These are phyloP conservation scores for Mus spicilegus DNA, from an alignment of 2,113 vertebrate species.

Conservation along the genomic window DNA sequence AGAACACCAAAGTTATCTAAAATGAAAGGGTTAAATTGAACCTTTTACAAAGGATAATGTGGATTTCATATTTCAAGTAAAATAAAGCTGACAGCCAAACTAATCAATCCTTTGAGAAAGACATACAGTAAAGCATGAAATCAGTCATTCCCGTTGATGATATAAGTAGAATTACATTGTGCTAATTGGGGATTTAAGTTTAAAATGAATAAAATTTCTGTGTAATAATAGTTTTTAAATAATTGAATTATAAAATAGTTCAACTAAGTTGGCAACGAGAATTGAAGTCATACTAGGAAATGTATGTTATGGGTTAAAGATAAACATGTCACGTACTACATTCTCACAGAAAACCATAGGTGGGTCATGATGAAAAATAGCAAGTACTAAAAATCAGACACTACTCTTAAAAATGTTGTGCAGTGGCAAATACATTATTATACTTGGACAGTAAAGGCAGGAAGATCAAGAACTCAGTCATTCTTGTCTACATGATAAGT, in stretches of 20 bases:
- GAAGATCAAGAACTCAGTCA: neutral
- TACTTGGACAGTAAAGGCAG: neutral
- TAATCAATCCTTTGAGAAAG: neutral
- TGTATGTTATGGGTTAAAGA: neutral
- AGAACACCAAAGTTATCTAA: neutral
- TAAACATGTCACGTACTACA: neutral
- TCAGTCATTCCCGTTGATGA: neutral
- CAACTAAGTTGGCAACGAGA: neutral
- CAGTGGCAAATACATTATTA: neutral
- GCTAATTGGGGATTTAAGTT: neutral
- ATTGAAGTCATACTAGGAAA: neutral
- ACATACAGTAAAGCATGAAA: neutral
- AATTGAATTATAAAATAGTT: neutral
- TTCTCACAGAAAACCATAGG: neutral
- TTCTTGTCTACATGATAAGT: neutral
- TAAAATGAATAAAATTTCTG: no score
- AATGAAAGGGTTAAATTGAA: neutral
- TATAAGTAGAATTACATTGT: neutral
- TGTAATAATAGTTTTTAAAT: neutral
- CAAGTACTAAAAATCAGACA: neutral
- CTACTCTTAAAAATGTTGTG: neutral
- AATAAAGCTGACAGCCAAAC: neutral
- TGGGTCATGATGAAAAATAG: neutral
- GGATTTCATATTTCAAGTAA: neutral
- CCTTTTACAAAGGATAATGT: neutral